Conservation (phyloP, 1,140 invertebrate genomes). For the Venturia canescens region DNA sequence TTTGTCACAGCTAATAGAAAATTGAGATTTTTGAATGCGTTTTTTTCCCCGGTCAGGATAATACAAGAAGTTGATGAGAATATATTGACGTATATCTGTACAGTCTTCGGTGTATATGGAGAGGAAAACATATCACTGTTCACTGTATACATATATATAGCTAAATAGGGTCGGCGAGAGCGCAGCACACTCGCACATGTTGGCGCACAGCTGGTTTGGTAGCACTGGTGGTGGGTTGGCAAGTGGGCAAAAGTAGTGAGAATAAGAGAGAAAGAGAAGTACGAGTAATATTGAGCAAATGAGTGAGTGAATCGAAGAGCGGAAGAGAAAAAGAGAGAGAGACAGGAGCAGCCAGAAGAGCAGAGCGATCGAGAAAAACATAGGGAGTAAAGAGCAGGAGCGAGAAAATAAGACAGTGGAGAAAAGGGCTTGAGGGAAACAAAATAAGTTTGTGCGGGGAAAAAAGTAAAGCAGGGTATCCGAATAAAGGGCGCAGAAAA, state of each 20-base stretch:
- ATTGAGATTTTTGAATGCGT: too few species aligned
- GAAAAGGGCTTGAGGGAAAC: not conserved
- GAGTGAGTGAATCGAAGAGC: not conserved
- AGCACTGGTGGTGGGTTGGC: not conserved
- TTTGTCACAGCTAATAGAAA: too few species aligned
- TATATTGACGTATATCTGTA: not conserved
- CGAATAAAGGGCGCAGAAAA: not conserved
- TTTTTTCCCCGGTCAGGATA: not conserved
- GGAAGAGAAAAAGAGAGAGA: constrained; percentile 32
- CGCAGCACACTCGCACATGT: constrained; percentile 43
- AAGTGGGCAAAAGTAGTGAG: not conserved
- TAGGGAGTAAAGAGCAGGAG: not conserved
- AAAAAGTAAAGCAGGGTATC: not conserved
- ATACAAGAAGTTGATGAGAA: not conserved
- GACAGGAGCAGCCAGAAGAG: too few species aligned
- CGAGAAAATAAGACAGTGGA: not conserved
- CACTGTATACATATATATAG: too few species aligned
- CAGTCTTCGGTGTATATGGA: not conserved
- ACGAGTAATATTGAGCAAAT: not conserved
- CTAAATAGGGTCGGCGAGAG: not conserved
- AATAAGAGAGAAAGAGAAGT: not conserved
- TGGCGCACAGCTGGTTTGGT: constrained; percentile 35
- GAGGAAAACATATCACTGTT: not conserved
- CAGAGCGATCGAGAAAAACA: constrained; percentile 47
- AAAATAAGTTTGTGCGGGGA: not conserved